A percentile compares a stretch with the other conserved stretches of the same genome.
Evolutionary conservation across 2,113 vertebrate species (phyloP).

Genomic region (Thymallus thymallus): DNA sequence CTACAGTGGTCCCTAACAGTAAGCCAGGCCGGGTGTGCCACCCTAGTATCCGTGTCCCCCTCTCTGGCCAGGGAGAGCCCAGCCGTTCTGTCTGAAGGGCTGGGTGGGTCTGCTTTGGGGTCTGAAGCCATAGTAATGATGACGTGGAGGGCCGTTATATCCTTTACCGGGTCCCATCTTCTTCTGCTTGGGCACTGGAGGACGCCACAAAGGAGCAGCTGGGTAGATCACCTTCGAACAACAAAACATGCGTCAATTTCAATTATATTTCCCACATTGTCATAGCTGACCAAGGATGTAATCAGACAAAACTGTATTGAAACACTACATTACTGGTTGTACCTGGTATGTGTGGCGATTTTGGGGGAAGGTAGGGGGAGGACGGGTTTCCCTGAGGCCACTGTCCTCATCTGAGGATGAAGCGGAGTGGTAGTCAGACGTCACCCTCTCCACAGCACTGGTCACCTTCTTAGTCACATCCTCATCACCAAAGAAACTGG

Average conservation of each 20-base stretch:
- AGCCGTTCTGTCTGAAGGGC: conserved; percentile 52
- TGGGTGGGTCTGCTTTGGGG: conserved; percentile 62
- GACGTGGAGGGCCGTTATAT: conserved; percentile 33
- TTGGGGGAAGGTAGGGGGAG: conserved; percentile 34
- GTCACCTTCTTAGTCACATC: conserved; percentile 77
- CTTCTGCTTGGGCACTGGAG: conserved; percentile 36
- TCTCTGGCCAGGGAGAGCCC: conserved; percentile 64
- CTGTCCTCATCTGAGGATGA: conserved; percentile 83
- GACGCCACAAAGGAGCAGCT: conserved; percentile 53
- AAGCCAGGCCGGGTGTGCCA: conserved; percentile 59
- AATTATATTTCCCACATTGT: not conserved
- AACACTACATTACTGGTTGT: conserved; percentile 12
- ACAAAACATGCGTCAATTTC: not conserved
- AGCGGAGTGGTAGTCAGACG: conserved; percentile 82
- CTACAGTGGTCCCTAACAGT: conserved; percentile 48
- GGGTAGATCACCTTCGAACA: conserved; percentile 52
- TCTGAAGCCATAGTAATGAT: conserved; percentile 59
- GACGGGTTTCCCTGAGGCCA: conserved; percentile 44
- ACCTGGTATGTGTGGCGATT: conserved; percentile 53
- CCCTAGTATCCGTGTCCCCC: conserved; percentile 58
- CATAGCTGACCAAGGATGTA: no score
- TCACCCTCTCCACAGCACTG: conserved; percentile 78
- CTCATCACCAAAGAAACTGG: conserved; percentile 71
- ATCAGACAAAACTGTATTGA: no score
- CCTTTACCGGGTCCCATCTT: conserved; percentile 40